Base-by-base conservation (phyloP, 2,113 vertebrate genomes). In the Alethe castanea region DNA sequence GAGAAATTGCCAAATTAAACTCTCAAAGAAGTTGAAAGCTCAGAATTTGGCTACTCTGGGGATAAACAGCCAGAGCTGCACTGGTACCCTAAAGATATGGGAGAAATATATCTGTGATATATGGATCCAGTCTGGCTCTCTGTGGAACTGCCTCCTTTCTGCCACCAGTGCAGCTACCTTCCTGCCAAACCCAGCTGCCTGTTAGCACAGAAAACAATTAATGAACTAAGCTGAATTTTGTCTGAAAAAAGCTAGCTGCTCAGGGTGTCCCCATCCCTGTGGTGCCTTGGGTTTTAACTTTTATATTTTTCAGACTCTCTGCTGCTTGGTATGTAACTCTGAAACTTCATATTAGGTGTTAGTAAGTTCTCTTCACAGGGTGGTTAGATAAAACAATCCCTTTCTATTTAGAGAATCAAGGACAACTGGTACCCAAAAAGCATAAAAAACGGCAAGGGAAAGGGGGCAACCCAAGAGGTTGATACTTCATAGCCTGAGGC, bases 191-290 rank as follows among this genome's bases (percentile, higher is more conserved):
- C 8, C 23, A 45, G 16, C 6, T 3, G 1, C 26, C 44, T 12
- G 5, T 76, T 35, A 64, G 11, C 57, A 60, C 53, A 62, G 72
- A 28, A 72, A 86, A 14, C 16, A 73, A 82, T 33, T 50, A 74
- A 80, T 25, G 16, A 79, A 40, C 14, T 36, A 23, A 69, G 38
- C 1, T 38, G 44, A 56, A 6, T 44, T 71, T 65, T 71, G 24
- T 23, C 35, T 38, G 62, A 35, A 42, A 44, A 60, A 61, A 74
- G 3, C 20, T 6, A 22, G 5, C 53, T 82, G 44, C 36, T 64
- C 48, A 17, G 24, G 35, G 6, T 0, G 23, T 24, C 14, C n/a
- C 19, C 0, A 0, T 11, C 26, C 8, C 60, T 45, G 22, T 8
- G 50, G 17, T 52, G 26, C 50, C 26, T 52, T 52, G 50, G 50